Evolutionary conservation across 37 sponge, comb jelly and placozoan species (phyloP).

Genomic region (Diacarnus erythraeanus): DNA sequence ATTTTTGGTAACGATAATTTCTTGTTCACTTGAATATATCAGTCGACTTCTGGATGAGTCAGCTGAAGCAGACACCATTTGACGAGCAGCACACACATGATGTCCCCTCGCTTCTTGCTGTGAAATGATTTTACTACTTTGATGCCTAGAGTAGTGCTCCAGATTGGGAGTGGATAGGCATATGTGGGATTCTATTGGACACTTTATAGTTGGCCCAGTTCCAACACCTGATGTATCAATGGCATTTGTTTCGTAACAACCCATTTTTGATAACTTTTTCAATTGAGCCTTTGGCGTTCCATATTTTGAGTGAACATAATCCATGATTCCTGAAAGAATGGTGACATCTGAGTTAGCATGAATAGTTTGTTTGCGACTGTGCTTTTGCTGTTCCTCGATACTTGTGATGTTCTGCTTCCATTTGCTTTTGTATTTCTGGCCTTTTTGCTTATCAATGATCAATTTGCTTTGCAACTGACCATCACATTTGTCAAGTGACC

Average conservation of each 20-base stretch:
- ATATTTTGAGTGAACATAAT: slow-evolving; percentile 26
- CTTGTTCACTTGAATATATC: neutral
- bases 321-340: neutral
- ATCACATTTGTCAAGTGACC: too few species aligned
- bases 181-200: slow-evolving; percentile 26
- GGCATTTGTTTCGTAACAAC: neutral
- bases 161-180: neutral
- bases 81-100: neutral
- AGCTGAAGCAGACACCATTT: neutral
- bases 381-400: too few species aligned
- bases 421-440: too few species aligned
- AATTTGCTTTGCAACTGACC: too few species aligned
- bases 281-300: slow-evolving; percentile 31
- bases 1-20: neutral
- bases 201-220: slow-evolving; percentile 4
- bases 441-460: too few species aligned
- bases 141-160: too few species aligned
- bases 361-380: too few species aligned
- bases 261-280: neutral
- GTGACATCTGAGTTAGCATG: too few species aligned
- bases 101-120: neutral
- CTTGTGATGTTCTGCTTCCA: too few species aligned
- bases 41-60: neutral
- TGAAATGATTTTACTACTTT: too few species aligned
- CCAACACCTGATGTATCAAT: neutral